Conservation (phyloP, 2,888 invertebrate genomes). For the Limulus polyphemus region DNA sequence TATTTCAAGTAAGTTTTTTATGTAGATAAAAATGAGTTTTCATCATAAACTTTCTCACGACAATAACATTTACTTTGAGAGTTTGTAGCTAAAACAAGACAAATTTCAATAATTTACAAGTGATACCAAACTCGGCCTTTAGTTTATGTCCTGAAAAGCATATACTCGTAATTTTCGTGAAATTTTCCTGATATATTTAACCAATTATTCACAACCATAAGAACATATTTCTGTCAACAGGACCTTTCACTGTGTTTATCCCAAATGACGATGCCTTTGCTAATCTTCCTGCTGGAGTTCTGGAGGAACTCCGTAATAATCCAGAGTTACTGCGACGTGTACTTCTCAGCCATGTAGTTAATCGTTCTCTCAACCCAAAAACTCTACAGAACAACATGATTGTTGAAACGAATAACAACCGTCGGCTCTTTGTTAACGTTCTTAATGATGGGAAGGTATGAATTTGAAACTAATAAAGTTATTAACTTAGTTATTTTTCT, state of each 20-base stretch:
- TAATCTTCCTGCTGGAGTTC: slow-evolving; percentile 15
- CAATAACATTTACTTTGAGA: no score
- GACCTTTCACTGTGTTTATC: slow-evolving; percentile 20
- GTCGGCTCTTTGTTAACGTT: slow-evolving; percentile 11
- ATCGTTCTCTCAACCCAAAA: slow-evolving; percentile 4
- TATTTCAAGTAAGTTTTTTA: no score
- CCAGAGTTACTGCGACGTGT: slow-evolving; percentile 7
- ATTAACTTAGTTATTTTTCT: no score
- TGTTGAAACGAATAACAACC: slow-evolving; percentile 9
- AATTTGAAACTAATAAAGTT: no score
- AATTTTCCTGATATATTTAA: no score
- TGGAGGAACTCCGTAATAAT: slow-evolving; percentile 17
- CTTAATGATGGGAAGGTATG: slow-evolving; percentile 11
- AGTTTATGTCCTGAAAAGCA: no score
- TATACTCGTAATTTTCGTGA: no score
- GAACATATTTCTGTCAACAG: slow-evolving; percentile 5
- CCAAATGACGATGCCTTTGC: slow-evolving; percentile 22
- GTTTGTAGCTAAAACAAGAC: no score
- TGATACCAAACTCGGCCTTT: no score
- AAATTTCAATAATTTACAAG: no score
- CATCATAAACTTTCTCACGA: no score
- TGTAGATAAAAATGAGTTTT: neutral
- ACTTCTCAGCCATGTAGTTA: slow-evolving; percentile 14
- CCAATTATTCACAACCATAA: no score
- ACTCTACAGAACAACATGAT: slow-evolving; percentile 5